Evolutionary conservation across 1,140 invertebrate genomes (phyloP).

Genomic region (Helicoverpa armigera): DNA sequence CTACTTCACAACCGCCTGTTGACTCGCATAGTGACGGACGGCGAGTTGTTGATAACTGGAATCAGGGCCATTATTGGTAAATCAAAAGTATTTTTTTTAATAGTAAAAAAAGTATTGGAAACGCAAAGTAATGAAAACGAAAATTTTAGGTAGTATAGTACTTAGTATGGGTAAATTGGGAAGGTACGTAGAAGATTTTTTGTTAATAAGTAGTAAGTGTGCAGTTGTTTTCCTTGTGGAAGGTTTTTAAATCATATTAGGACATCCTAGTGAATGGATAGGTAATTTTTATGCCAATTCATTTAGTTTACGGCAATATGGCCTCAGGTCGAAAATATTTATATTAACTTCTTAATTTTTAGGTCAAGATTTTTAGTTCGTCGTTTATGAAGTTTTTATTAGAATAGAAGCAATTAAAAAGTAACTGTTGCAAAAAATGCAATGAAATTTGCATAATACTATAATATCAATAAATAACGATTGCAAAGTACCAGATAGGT

Average conservation of each 20-base stretch:
- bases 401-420: not conserved
- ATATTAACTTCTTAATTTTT: not conserved
- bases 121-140: too few species aligned
- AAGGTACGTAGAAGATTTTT: too few species aligned
- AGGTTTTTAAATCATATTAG: not conserved
- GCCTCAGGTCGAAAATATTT: not conserved
- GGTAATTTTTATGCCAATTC: too few species aligned
- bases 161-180: too few species aligned
- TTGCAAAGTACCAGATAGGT: not conserved
- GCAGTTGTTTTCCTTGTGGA: too few species aligned
- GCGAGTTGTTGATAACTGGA: constrained; percentile 76
- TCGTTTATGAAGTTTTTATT: too few species aligned
- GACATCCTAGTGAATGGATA: not conserved
- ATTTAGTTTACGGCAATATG: not conserved
- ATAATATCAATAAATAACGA: not conserved
- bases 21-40: constrained; percentile 77
- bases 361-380: not conserved
- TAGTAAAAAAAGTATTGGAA: too few species aligned
- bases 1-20: constrained; percentile 69
- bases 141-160: too few species aligned
- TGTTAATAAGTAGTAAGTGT: too few species aligned
- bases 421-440: not conserved
- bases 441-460: not conserved
- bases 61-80: not conserved
- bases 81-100: too few species aligned